These are phyloP conservation scores for Myotis pilosus DNA, from an alignment of 2,797 vertebrate genomes.

Conservation along the genomic window DNA sequence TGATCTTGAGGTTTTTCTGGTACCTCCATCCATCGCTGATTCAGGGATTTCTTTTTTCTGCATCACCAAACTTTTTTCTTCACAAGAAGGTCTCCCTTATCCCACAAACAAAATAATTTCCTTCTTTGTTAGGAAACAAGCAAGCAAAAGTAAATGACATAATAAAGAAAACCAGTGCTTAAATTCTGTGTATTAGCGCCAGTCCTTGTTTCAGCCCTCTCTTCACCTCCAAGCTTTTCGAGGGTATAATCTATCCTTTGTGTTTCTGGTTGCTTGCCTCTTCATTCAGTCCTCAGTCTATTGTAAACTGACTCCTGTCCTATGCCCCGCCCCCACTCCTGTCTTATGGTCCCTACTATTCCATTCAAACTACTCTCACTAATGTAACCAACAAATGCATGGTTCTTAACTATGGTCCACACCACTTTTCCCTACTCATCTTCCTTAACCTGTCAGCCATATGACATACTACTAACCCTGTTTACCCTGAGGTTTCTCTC, in stretches of 20 bases:
- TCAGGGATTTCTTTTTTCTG: not conserved
- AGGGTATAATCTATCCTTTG: not conserved
- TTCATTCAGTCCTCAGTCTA: not conserved
- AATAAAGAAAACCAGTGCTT: not conserved
- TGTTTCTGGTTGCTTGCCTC: fast-evolving
- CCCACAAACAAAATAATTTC: not conserved
- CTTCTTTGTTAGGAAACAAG: not conserved
- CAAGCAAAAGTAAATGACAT: not conserved
- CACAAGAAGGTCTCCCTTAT: not conserved
- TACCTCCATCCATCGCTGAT: not conserved
- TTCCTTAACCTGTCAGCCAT: not conserved
- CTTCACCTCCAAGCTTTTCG: not conserved
- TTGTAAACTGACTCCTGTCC: not conserved
- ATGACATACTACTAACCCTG: fast-evolving
- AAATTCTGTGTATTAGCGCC: not conserved
- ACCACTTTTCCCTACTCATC: not conserved
- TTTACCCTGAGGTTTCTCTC: not conserved
- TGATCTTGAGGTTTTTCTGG: not conserved
- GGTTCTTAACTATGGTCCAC: not conserved
- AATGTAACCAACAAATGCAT: not conserved
- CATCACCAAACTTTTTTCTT: not conserved
- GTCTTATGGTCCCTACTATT: too few relatives aligned
- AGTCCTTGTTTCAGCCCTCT: not conserved
- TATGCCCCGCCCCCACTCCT: not conserved
- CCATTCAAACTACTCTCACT: not conserved